phyloP scores from a whole-genome alignment of 23 tunicate species.

The Clavelina lepadiformis region DNA sequence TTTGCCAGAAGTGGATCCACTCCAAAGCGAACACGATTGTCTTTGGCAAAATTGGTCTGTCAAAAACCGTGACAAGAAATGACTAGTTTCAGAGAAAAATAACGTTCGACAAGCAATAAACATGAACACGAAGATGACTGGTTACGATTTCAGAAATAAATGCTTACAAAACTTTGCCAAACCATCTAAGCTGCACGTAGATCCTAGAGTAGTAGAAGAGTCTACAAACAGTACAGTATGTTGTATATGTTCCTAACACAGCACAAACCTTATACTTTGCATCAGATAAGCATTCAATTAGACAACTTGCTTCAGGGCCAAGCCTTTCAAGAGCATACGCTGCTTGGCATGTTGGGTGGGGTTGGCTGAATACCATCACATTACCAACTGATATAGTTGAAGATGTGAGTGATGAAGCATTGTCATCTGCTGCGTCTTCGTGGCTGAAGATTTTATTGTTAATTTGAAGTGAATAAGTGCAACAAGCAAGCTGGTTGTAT shows the following conservation, averaged over 20 bases:
- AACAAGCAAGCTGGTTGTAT: no score
- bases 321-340: slow-evolving; percentile 43
- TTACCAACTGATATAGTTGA: slow-evolving; percentile 43
- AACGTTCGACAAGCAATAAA: no score
- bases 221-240: no score
- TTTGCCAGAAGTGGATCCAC: slow-evolving; percentile 2
- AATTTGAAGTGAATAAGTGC: no score
- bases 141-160: no score
- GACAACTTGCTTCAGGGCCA: slow-evolving; percentile 55
- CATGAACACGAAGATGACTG: no score
- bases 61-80: not conserved
- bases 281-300: slow-evolving; percentile 50
- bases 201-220: no score
- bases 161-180: no score
- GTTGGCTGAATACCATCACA: slow-evolving; percentile 55
- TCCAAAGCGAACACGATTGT: slow-evolving; percentile 29
- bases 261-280: slow-evolving; percentile 4
- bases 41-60: slow-evolving; percentile 8
- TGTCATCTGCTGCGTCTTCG: slow-evolving; percentile 10
- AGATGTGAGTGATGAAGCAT: not conserved
- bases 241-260: no score
- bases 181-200: no score
- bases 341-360: slow-evolving; percentile 39
- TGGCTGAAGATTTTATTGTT: no score
- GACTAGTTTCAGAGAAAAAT: no score